These are phyloP conservation scores for Chrysochloris asiatica DNA, from an alignment of 2,113 vertebrate species.

Conservation along the genomic window DNA sequence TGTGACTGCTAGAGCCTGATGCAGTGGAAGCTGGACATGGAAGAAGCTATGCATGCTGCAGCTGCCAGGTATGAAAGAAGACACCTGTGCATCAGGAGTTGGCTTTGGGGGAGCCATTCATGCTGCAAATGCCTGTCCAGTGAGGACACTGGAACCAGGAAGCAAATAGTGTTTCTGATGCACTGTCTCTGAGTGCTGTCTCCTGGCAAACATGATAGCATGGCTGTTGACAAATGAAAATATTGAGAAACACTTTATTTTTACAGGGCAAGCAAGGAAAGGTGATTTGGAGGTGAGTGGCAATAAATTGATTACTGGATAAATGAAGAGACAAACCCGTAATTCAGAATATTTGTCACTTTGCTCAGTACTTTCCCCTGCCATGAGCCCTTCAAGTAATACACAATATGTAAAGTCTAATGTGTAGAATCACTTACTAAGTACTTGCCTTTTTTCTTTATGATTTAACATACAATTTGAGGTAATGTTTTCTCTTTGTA, in stretches of 20 bases:
- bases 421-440: neutral
- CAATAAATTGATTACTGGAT: neutral
- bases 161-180: neutral
- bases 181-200: neutral
- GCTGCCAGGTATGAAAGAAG: neutral
- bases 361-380: neutral
- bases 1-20: neutral
- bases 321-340: neutral
- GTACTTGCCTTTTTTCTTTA: neutral
- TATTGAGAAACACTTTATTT: neutral
- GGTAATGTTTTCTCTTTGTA: neutral
- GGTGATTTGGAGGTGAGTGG: conserved; percentile 11
- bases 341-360: neutral
- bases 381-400: neutral
- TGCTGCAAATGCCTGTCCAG: neutral
- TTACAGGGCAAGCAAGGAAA: neutral
- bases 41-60: neutral
- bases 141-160: neutral
- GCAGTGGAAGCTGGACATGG: neutral
- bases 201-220: neutral
- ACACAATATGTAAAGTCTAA: neutral
- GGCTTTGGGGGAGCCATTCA: fast-evolving
- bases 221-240: neutral
- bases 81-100: neutral
- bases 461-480: neutral